These are phyloP conservation scores for Liparis tanakae DNA, from an alignment of 2,797 vertebrate genomes.

Conservation along the genomic window DNA sequence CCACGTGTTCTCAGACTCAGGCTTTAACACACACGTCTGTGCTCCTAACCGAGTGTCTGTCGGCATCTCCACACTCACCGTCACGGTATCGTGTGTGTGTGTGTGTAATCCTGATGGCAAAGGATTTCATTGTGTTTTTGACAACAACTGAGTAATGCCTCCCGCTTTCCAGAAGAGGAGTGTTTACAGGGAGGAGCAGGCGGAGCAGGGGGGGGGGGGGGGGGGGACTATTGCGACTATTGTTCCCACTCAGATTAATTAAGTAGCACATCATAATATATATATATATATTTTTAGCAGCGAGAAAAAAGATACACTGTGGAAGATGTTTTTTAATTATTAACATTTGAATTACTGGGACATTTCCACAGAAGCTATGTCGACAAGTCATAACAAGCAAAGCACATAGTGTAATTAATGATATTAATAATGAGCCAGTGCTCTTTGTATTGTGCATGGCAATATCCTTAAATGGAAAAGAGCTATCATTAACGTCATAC, in stretches of 20 bases:
- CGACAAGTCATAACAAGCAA: constrained; percentile 16
- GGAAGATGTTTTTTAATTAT: constrained; percentile 46
- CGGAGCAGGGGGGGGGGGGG: not conserved
- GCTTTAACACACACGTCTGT: constrained; percentile 22
- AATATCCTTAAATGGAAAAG: not conserved
- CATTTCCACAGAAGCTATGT: constrained; percentile 17
- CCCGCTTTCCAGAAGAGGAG: constrained; percentile 17
- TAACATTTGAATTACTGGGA: constrained; percentile 43
- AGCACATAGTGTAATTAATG: constrained; percentile 26
- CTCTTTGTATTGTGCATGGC: not conserved
- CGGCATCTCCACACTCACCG: constrained; percentile 21
- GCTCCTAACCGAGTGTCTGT: constrained; percentile 26
- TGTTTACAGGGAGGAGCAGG: not conserved
- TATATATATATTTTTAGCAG: constrained; percentile 15
- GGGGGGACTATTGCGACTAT: no score
- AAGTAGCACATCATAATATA: constrained; percentile 24
- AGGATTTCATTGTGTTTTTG: constrained; percentile 26
- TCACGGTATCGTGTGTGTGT: no score
- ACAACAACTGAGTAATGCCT: not conserved
- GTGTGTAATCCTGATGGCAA: not conserved
- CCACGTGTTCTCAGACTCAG: constrained; percentile 23
- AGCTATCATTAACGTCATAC: not conserved
- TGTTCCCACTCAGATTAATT: constrained; percentile 37
- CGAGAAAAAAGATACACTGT: constrained; percentile 21
- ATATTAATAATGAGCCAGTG: constrained; percentile 1